phyloP scores from a whole-genome alignment of 2,888 invertebrate genomes.

The Helicoverpa assulta region DNA sequence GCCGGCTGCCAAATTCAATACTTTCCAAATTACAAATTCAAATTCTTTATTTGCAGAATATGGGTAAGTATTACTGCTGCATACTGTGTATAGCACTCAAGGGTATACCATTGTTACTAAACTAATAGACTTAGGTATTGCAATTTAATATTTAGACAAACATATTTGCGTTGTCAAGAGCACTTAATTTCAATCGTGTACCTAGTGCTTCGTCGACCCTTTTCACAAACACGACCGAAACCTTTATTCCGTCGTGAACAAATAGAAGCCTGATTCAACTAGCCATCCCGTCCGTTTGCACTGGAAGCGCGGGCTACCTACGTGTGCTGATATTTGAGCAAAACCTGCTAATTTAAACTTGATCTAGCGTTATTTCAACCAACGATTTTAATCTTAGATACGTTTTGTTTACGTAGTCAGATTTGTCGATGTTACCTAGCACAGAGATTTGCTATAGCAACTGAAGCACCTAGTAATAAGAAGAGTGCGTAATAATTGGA shows the following conservation, averaged over 20 bases:
- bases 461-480: conserved; percentile 20
- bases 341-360: too few relatives aligned
- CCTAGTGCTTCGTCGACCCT: conserved; percentile 2
- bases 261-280: conserved; percentile 1
- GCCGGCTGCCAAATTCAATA: conserved; percentile 39
- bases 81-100: conserved; percentile 17
- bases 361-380: not conserved
- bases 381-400: not conserved
- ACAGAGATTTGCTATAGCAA: not conserved
- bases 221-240: not conserved
- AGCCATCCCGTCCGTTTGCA: conserved; percentile 1
- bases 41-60: too few relatives aligned
- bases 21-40: conserved; percentile 25
- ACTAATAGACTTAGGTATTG: conserved; percentile 8
- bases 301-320: not conserved
- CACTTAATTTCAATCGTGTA: not conserved
- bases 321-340: not conserved
- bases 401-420: not conserved
- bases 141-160: conserved; percentile 9
- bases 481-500: conserved; percentile 43
- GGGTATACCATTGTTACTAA: conserved; percentile 27
- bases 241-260: conserved; percentile 1
- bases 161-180: conserved; percentile 14
- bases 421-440: not conserved
- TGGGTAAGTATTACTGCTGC: not conserved